Evolutionary conservation across 2,888 invertebrate genomes (phyloP), one percentile per base, ranked within the genome.

Genomic region (Cataglyphis livida): DNA sequence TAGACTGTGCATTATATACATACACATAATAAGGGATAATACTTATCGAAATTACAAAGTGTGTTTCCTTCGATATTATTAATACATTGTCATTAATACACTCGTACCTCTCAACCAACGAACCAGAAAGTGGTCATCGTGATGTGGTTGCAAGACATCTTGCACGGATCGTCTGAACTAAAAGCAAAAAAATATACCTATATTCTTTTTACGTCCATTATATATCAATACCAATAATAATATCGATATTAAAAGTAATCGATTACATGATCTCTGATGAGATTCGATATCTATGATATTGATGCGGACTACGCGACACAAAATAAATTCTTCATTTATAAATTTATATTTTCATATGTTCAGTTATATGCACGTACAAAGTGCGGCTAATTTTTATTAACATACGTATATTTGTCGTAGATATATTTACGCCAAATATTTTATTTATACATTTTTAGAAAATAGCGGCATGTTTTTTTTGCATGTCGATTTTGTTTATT

Each of bases 71-170:
- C 15, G 38, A 59, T 57, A 48, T 6, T 21, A 66, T 12, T 15
- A 61, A 84, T 38, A 65, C 1, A 10, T 76, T 76, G 48, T 82
- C 44, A 41, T n/a, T n/a, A n/a, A n/a, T n/a, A n/a, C 15, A 59
- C 28, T 62, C 94, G 94, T 95, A 98, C 98, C 98, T 96, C 97
- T 95, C 0, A 98, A 95, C 98, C 98, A 98, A 87, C 98, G 96
- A 7, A 98, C 94, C 35, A 98, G 95, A 94, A 96, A 98, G 89
- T 97, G 96, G 91, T 98, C 98, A 93, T 98, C 97, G 91, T 98
- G 97, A 89, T 97, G 96, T 0, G 97, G 96, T 91, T 96, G 96
- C 86, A 96, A 93, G 66, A 96, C 93, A 93, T 97, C 97, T 84
- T 95, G 95, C 15, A 98, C 97, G 90, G 95, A 96, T 85, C 96